Conservation (phyloP, 2,113 vertebrate species). For the Enhydra lutris region DNA sequence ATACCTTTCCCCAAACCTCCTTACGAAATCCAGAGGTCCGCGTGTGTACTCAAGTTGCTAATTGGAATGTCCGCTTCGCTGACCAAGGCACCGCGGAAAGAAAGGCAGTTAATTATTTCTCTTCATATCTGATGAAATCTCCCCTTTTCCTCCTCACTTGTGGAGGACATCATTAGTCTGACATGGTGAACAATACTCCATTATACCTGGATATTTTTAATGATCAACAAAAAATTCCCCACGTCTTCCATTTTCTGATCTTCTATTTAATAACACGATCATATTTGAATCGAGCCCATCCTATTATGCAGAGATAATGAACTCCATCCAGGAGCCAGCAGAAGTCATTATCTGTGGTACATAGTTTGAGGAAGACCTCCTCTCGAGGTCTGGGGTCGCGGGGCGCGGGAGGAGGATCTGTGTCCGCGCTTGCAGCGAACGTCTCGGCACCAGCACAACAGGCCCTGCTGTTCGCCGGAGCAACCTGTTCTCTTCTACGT, state of each 20-base stretch:
- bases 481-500: neutral
- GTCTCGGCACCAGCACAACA: neutral
- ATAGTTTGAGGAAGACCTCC: slow-evolving; percentile 42
- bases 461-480: neutral
- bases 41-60: slow-evolving; percentile 74
- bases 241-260: slow-evolving; percentile 78
- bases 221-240: slow-evolving; percentile 78
- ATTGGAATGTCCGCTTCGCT: slow-evolving; percentile 83
- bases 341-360: slow-evolving; percentile 57
- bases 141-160: slow-evolving; percentile 77
- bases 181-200: slow-evolving; percentile 79
- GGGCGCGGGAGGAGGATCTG: slow-evolving; percentile 40
- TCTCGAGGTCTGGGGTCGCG: neutral
- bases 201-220: slow-evolving; percentile 85
- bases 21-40: slow-evolving; percentile 72
- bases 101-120: slow-evolving; percentile 86
- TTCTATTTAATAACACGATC: slow-evolving; percentile 80
- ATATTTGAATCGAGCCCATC: slow-evolving; percentile 79
- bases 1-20: slow-evolving; percentile 78
- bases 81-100: slow-evolving; percentile 76
- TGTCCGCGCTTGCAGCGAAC: neutral
- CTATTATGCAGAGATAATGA: slow-evolving; percentile 78
- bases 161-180: slow-evolving; percentile 83
- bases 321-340: slow-evolving; percentile 54
- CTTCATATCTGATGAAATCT: slow-evolving; percentile 84